Evolutionary conservation across 1,140 invertebrate genomes (phyloP), one percentile per base, ranked within the genome.

Genomic region (Drosophila repletoides): DNA sequence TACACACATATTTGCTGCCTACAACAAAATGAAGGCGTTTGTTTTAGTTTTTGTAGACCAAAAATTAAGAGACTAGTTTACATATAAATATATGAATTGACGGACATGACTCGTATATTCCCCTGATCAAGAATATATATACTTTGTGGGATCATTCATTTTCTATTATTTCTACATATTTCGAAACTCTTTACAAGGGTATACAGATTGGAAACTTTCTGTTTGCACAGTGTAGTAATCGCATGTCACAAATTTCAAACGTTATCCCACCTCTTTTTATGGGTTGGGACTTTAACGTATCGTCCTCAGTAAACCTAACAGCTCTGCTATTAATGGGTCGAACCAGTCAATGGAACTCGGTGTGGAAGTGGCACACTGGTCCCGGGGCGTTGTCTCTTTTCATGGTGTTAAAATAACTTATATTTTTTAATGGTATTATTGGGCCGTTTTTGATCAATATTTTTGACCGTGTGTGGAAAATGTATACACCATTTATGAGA

Each of bases 271-370:
- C 22, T 46, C 29, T 58, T 5, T 29, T 29, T 64, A 38, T 45
- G 29, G 49, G 0, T 17, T 17, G 49, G 31, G 19, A 19, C 15
- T 26, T 15, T 21, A 22, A 14, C 31, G 61, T 36, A 45, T 51
- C 67, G 67, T 58, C 67, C 51, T 70, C 61, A 17, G 38, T 38
- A 12, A 26, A 36, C 21, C n/a, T 43, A 6, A 45, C 56, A 52
- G 45, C 19, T 9, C 7, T 6, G 36, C 15, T 9, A 17, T 19
- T n/a, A 6, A 26, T 14, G 43, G 24, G 29, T n/a, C 5, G 22
- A 22, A 43, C 22, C 33, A 15, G 34, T 43, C 26, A 33, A 33
- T 19, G 22, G 9, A 66, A 17, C 6, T 12, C 40, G 40, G 31
- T 15, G 22, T 48, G n/a, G 19, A 36, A 41, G 48, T 43, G 45